A percentile compares a stretch with the other conserved stretches of the same genome.
phyloP scores from a whole-genome alignment of 1,140 invertebrate genomes.

The Drosophila kurseongensis region DNA sequence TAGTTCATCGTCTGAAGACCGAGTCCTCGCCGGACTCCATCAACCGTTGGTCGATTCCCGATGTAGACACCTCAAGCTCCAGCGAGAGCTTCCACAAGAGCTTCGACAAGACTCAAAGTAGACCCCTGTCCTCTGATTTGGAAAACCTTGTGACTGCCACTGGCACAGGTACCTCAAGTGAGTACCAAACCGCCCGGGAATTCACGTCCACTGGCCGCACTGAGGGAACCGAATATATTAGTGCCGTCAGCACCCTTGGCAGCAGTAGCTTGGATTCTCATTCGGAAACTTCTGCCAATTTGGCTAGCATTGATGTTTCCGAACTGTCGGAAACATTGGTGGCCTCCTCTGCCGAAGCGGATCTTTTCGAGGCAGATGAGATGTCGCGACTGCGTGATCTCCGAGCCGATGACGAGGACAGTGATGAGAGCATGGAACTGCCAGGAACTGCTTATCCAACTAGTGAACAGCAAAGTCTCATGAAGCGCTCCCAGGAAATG shows the following conservation, averaged over 20 bases:
- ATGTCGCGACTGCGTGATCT: conserved; percentile 65
- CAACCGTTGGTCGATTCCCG: conserved; percentile 88
- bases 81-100: conserved; percentile 95
- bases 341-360: conserved; percentile 89
- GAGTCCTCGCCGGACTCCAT: conserved; percentile 85
- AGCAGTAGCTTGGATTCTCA: conserved; percentile 90
- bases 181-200: conserved; percentile 95
- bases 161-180: conserved; percentile 87
- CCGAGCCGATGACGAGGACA: conserved; percentile 73
- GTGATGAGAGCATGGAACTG: conserved; percentile 73
- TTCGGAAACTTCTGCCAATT: conserved; percentile 94
- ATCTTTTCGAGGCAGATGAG: conserved; percentile 73
- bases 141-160: conserved; percentile 87
- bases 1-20: conserved; percentile 86
- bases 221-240: conserved; percentile 93
- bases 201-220: conserved; percentile 86
- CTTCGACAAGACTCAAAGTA: conserved; percentile 92
- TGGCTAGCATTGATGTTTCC: conserved; percentile 94
- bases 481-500: conserved; percentile 96
- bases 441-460: conserved; percentile 44
- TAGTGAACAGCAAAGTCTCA: conserved; percentile 87
- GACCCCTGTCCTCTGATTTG: conserved; percentile 95
- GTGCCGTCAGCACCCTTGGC: conserved; percentile 88
- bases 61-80: conserved; percentile 93
- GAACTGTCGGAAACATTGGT: conserved; percentile 96